These are phyloP conservation scores for Drosophila saltans DNA, from an alignment of 1,140 invertebrate genomes.

Conservation along the genomic window DNA sequence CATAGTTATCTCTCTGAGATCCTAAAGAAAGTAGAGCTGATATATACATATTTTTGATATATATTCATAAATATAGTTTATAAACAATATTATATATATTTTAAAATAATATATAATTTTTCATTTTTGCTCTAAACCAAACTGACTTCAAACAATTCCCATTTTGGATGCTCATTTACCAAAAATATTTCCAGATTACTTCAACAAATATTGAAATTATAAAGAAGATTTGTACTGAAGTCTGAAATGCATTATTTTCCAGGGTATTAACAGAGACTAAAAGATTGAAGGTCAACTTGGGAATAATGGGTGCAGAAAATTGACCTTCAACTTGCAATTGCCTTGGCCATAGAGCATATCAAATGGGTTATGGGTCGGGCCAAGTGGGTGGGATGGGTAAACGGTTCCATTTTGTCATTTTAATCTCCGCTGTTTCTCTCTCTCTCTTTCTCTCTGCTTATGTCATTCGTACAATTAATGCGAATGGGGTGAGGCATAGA, in stretches of 20 bases:
- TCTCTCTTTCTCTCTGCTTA: background rate
- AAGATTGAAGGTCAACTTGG: constrained; percentile 27
- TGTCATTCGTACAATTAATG: constrained; percentile 11
- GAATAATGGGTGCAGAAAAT: background rate
- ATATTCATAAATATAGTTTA: too few species aligned
- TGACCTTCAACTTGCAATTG: constrained; percentile 16
- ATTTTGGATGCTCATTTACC: too few species aligned
- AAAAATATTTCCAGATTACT: too few species aligned
- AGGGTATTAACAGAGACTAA: constrained; percentile 2
- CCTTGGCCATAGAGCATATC: constrained; percentile 41
- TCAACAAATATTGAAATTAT: too few species aligned
- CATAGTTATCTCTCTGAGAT: too few species aligned
- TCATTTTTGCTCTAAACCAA: too few species aligned
- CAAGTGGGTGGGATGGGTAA: background rate
- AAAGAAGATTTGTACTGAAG: too few species aligned
- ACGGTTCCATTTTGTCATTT: background rate
- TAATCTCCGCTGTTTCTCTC: background rate
- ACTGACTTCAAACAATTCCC: too few species aligned
- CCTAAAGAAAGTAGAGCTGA: too few species aligned
- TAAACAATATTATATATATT: too few species aligned
- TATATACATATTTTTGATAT: too few species aligned
- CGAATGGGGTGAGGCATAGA: background rate
- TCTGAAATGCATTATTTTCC: background rate
- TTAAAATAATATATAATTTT: too few species aligned
- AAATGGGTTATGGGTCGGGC: constrained; percentile 9